phyloP scores from a whole-genome alignment of 1,140 invertebrate species.

The Euura saliciscinereae region DNA sequence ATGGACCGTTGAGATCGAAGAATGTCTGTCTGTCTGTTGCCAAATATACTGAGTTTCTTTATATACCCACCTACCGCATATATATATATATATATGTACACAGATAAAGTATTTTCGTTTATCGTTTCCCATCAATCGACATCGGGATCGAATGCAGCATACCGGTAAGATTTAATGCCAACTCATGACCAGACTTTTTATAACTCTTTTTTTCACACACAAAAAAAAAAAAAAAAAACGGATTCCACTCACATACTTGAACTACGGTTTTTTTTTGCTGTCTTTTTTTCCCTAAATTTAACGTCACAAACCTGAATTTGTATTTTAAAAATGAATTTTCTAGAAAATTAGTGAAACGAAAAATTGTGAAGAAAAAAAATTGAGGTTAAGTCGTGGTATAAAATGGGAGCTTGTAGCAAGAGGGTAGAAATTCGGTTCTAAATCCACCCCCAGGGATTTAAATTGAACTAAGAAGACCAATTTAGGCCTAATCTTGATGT shows the following conservation, averaged over 20 bases:
- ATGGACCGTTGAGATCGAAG: not conserved
- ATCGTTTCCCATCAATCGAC: not conserved
- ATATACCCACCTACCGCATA: not conserved
- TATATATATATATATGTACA: constrained; percentile 3
- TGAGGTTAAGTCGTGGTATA: too few relatives aligned
- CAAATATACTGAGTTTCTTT: too few relatives aligned
- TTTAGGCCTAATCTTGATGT: constrained; percentile 35
- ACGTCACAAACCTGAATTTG: too few relatives aligned
- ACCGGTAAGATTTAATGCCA: not conserved
- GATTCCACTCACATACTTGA: not conserved
- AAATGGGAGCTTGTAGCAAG: not conserved
- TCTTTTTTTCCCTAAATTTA: too few relatives aligned
- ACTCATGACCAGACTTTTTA: too few relatives aligned
- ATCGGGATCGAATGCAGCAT: not conserved
- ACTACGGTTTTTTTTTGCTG: too few relatives aligned
- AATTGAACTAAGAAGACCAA: constrained; percentile 42
- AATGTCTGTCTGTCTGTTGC: too few relatives aligned
- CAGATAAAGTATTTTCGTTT: not conserved
- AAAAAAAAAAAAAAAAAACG: not conserved
- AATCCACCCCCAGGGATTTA: constrained; percentile 27
- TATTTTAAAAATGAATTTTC: too few relatives aligned
- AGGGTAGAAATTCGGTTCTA: too few relatives aligned
- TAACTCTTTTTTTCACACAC: too few relatives aligned
- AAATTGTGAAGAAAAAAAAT: not conserved
- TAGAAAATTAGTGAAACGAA: too few relatives aligned